Conservation (phyloP, 2,888 invertebrate genomes). For the Dolomedes plantarius region DNA sequence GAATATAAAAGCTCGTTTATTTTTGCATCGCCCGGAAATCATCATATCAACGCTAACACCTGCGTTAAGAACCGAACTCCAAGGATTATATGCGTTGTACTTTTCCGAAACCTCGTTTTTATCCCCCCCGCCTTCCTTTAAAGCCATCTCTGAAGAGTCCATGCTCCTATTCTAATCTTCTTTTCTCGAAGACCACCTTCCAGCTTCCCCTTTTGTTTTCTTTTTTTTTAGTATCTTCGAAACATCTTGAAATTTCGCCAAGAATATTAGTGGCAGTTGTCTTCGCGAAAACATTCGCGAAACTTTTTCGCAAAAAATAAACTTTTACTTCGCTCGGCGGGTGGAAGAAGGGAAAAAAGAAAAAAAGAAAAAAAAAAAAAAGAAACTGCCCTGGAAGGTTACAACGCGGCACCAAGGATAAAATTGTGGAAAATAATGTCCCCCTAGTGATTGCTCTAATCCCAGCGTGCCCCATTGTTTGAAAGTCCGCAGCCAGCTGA, state of each 20-base stretch:
- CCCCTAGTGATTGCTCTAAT: slow-evolving; percentile 70
- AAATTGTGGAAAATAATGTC: slow-evolving; percentile 71
- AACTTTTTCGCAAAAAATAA: slow-evolving; percentile 45
- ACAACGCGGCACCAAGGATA: slow-evolving; percentile 40
- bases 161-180: slow-evolving; percentile 28
- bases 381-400: slow-evolving; percentile 4
- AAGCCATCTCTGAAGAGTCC: not conserved
- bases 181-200: not conserved
- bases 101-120: not conserved
- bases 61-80: too few species aligned
- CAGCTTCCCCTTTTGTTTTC: too few species aligned
- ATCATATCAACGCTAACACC: too few species aligned
- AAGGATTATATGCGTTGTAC: too few species aligned
- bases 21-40: too few species aligned
- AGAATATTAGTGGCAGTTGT: slow-evolving; percentile 42
- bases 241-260: slow-evolving; percentile 44
- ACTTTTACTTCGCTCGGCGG: slow-evolving; percentile 43
- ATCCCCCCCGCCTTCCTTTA: not conserved
- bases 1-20: too few species aligned
- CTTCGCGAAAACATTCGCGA: slow-evolving; percentile 10
- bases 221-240: not conserved
- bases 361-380: not conserved
- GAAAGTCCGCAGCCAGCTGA: slow-evolving; percentile 61
- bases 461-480: slow-evolving; percentile 68
- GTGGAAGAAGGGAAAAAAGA: not conserved